Percentiles rank a stretch among this genome's conserved stretches.
Evolutionary conservation across 2,888 invertebrate genomes (phyloP).

Genomic region (Seladonia tumulorum): DNA sequence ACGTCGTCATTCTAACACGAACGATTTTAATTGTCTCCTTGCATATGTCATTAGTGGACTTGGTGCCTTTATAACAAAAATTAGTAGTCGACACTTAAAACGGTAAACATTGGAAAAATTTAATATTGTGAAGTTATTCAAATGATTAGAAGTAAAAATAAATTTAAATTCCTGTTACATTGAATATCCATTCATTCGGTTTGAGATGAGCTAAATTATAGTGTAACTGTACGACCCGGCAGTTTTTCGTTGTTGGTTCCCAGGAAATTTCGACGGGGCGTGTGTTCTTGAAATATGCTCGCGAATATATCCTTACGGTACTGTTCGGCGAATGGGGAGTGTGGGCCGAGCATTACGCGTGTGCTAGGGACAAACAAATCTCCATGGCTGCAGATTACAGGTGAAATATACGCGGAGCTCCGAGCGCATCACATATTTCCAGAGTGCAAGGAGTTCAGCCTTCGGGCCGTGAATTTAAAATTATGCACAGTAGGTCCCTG

Average conservation of each 20-base stretch:
- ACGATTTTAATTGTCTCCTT: too few relatives aligned
- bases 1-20: too few relatives aligned
- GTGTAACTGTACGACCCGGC: not conserved
- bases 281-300: not conserved
- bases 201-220: not conserved
- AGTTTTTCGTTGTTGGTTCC: not conserved
- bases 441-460: constrained; percentile 16
- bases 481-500: not conserved
- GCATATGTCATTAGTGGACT: too few relatives aligned
- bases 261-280: not conserved
- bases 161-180: too few relatives aligned
- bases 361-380: constrained; percentile 42
- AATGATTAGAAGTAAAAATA: too few relatives aligned
- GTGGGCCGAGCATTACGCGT: not conserved
- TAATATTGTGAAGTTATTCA: not conserved
- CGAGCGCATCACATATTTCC: constrained; percentile 30
- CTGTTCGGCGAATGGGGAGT: not conserved
- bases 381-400: constrained; percentile 21
- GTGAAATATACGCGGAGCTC: constrained; percentile 42
- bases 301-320: not conserved
- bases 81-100: too few relatives aligned
- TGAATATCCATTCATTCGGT: not conserved
- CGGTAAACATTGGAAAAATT: too few relatives aligned
- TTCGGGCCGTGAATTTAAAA: constrained; percentile 22
- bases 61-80: too few relatives aligned